Evolutionary conservation across 2,113 vertebrate genomes (phyloP).

Genomic region (Vulpes vulpes): DNA sequence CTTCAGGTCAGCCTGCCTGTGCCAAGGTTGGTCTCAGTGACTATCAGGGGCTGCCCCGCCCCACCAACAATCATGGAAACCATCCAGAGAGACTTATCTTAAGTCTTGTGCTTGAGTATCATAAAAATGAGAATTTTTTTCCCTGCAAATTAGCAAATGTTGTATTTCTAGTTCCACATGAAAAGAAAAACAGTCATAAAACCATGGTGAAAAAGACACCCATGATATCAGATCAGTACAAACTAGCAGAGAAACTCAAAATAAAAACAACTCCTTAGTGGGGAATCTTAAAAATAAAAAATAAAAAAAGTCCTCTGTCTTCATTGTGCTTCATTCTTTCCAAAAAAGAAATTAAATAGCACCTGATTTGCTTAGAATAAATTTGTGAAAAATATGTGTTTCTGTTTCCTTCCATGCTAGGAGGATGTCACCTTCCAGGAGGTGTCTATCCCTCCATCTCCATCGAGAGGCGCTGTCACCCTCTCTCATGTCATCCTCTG

Average conservation of each 20-base stretch:
- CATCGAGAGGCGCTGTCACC: fast-evolving
- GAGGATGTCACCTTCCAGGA: neutral
- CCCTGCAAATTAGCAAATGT: neutral
- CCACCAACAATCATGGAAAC: neutral
- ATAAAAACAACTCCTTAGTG: conserved; percentile 4
- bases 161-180: neutral
- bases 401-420: neutral
- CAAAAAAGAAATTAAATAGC: conserved; percentile 14
- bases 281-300: neutral
- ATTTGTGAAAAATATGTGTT: neutral
- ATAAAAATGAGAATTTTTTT: neutral
- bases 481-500: too few relatives aligned
- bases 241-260: conserved; percentile 36
- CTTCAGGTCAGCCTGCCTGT: neutral
- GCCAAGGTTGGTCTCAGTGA: neutral
- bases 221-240: conserved; percentile 9
- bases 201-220: conserved; percentile 1
- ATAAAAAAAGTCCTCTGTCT: neutral
- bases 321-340: neutral
- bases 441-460: neutral
- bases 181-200: conserved; percentile 58
- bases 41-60: neutral
- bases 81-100: neutral
- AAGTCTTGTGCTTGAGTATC: neutral
- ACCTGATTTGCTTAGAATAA: conserved; percentile 47